These are phyloP conservation scores for Sacculina carcini DNA, from an alignment of 2,888 invertebrate genomes.

Conservation along the genomic window DNA sequence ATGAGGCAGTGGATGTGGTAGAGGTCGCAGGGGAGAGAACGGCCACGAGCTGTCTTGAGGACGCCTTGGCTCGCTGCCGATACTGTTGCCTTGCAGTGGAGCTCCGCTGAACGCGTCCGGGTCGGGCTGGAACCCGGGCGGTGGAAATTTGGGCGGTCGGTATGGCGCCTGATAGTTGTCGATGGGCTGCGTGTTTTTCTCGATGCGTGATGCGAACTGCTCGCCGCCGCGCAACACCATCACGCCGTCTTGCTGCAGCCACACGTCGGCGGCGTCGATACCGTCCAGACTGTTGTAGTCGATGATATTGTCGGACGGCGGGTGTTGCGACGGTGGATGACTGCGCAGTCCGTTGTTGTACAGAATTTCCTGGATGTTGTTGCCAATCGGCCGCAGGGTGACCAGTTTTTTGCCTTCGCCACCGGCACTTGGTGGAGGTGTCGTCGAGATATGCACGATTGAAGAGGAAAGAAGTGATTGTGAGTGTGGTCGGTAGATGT, in stretches of 20 bases:
- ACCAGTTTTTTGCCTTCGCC: background rate
- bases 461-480: too few species aligned
- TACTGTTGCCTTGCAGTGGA: too few species aligned
- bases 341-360: background rate
- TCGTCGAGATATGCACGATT: too few species aligned
- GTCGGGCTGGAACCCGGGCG: constrained; percentile 7
- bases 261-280: constrained; percentile 13
- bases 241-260: constrained; percentile 13
- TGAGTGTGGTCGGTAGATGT: too few species aligned
- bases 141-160: constrained; percentile 9
- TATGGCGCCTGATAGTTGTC: constrained; percentile 10
- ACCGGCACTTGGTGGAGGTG: too few species aligned
- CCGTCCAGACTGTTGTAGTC: constrained; percentile 19
- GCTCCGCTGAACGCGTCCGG: background rate
- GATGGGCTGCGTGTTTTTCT: constrained; percentile 18
- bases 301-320: background rate
- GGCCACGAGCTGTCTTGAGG: too few species aligned
- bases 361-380: constrained; percentile 3
- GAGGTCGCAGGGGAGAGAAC: background rate
- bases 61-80: too few species aligned
- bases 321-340: background rate
- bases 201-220: background rate
- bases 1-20: background rate
- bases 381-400: background rate
- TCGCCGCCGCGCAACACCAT: constrained; percentile 14